phyloP scores from a whole-genome alignment of 1,140 invertebrate genomes.

The Nasonia giraulti region DNA sequence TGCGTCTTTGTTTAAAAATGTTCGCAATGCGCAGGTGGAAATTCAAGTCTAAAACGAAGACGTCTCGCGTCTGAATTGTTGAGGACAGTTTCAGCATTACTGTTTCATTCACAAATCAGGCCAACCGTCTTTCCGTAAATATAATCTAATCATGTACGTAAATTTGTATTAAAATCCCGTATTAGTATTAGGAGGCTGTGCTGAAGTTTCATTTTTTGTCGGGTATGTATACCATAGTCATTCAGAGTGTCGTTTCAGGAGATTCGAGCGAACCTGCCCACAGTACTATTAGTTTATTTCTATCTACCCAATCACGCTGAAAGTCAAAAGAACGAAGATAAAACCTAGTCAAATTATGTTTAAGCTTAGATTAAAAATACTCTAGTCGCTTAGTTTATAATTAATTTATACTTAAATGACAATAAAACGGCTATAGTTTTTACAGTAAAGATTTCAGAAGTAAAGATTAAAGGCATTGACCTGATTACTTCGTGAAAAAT shows the following conservation, averaged over 20 bases:
- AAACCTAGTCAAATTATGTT: not conserved
- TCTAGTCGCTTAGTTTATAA: conserved; percentile 30
- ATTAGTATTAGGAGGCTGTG: conserved; percentile 46
- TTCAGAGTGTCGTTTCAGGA: not conserved
- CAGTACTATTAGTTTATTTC: not conserved
- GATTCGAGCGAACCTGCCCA: conserved; percentile 42
- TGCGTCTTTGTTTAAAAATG: not conserved
- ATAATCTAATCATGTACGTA: not conserved
- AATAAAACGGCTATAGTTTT: conserved; percentile 46
- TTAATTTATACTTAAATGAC: conserved; percentile 16
- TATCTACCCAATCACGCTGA: not conserved
- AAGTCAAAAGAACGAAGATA: not conserved
- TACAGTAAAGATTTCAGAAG: not conserved
- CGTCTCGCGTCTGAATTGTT: not conserved
- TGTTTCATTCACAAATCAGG: conserved; percentile 34
- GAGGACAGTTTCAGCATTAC: not conserved
- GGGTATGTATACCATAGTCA: not conserved
- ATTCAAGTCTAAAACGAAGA: not conserved
- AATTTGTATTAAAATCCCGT: not conserved
- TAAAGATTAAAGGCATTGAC: not conserved
- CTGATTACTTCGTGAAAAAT: not conserved
- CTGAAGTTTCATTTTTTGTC: conserved; percentile 13
- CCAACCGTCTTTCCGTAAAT: conserved; percentile 41
- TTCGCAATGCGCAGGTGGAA: conserved; percentile 2
- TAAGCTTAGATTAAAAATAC: not conserved